Conservation (phyloP, 2,888 invertebrate genomes). For the Achlya flavicornis region DNA sequence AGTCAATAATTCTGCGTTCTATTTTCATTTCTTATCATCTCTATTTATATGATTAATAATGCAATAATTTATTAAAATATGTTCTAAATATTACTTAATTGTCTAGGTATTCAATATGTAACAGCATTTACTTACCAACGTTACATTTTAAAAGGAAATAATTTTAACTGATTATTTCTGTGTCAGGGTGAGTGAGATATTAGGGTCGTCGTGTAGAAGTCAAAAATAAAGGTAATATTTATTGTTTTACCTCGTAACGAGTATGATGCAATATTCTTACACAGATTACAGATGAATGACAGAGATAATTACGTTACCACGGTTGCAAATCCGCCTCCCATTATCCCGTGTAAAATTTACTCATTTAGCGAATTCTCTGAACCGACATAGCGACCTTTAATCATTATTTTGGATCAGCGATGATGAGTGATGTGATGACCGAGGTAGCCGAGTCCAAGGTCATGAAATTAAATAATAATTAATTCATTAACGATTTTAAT, state of each 20-base stretch:
- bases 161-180: neutral
- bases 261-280: constrained; percentile 10
- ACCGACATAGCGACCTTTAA: constrained; percentile 71
- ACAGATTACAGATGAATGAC: constrained; percentile 7
- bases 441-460: constrained; percentile 70
- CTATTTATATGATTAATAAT: neutral
- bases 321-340: constrained; percentile 54
- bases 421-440: constrained; percentile 71
- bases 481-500: constrained; percentile 48
- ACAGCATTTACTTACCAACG: no score
- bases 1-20: neutral
- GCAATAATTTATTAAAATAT: neutral
- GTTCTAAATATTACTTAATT: no score
- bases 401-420: constrained; percentile 64
- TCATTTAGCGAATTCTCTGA: constrained; percentile 70
- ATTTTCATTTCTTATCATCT: neutral
- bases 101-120: neutral
- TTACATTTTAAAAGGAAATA: neutral
- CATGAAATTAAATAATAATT: constrained; percentile 71
- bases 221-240: neutral
- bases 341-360: constrained; percentile 39
- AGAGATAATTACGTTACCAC: constrained; percentile 37
- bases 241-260: neutral
- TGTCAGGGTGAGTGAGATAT: constrained; percentile 1
- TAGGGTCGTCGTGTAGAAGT: neutral